Evolutionary conservation across 64 coral and sea anemone species (phyloP).

Genomic region (Montipora foliosa): DNA sequence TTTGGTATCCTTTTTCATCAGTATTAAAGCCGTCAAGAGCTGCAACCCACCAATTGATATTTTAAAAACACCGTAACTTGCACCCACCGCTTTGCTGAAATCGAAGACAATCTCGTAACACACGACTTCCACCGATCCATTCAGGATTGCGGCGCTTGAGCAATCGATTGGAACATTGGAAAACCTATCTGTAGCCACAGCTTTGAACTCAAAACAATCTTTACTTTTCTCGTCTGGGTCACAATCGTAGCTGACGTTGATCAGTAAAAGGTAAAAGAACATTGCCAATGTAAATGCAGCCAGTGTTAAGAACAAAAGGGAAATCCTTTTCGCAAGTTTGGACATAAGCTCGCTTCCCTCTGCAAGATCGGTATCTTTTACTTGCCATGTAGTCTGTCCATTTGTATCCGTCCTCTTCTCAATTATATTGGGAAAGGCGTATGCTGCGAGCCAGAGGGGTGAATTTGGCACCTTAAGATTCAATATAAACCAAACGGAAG

Average conservation of each 20-base stretch:
- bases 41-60: neutral
- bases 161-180: neutral
- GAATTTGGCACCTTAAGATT: too few relatives aligned
- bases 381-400: neutral
- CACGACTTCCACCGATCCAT: neutral
- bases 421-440: neutral
- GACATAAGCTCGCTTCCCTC: neutral
- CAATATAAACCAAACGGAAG: neutral
- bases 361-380: neutral
- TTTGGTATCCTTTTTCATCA: neutral
- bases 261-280: neutral
- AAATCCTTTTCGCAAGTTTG: neutral
- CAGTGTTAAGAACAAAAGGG: neutral
- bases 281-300: neutral
- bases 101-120: constrained; percentile 54
- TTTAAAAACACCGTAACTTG: constrained; percentile 27
- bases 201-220: constrained; percentile 29
- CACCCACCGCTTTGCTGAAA: neutral
- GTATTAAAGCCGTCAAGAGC: neutral
- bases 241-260: constrained; percentile 16
- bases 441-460: neutral
- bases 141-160: neutral
- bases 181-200: neutral
- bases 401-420: neutral
- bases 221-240: neutral